Evolutionary conservation across 2,797 vertebrate genomes (phyloP), one percentile per base, ranked within the genome.

Genomic region (Tinamus major): DNA sequence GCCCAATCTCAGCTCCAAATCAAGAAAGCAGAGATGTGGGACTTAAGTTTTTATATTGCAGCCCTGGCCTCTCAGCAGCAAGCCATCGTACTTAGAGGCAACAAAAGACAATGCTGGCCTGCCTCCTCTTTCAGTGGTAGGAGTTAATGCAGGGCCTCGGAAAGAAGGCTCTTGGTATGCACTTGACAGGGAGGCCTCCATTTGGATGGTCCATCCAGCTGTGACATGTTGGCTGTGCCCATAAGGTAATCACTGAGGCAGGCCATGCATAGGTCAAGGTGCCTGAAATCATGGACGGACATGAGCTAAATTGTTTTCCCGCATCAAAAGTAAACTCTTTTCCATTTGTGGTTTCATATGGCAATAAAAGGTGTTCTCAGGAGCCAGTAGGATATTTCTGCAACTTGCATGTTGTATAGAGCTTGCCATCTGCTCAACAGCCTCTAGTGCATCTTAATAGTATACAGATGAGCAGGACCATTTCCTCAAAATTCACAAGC

Each of bases 231-330:
- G 27, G 51, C 78, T 53, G 20, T 31, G 18, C 12, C 11, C 1
- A 2, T 1, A 37, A 9, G 21, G 29, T 46, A 26, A 29, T 19
- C 0, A 4, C 16, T 6, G 21, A 58, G 55, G 27, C 12, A 0
- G 42, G 24, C 0, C 1, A 24, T 0, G 1, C 1, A 3, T 16
- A 35, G 1, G 2, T 44, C 4, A 1, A 48, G 76, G 56, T 70
- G n/a, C 58, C 55, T 65, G 71, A 0, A 2, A 51, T 29, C 29
- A 7, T 26, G 49, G 49, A 26, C 69, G 62, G 41, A 48, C 61
- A 49, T 10, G 8, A 42, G 39, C 5, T 15, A 27, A 35, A 31
- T 44, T 39, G 24, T 49, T 75, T 65, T 44, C 8, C 18, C 8
- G 20, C 8, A 23, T 44, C 44, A 77, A 79, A 37, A 49, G 29